A percentile compares a stretch with the other conserved stretches of the same genome.
Conservation (phyloP, 2,888 invertebrate genomes). For the Tiliacea aurago region DNA sequence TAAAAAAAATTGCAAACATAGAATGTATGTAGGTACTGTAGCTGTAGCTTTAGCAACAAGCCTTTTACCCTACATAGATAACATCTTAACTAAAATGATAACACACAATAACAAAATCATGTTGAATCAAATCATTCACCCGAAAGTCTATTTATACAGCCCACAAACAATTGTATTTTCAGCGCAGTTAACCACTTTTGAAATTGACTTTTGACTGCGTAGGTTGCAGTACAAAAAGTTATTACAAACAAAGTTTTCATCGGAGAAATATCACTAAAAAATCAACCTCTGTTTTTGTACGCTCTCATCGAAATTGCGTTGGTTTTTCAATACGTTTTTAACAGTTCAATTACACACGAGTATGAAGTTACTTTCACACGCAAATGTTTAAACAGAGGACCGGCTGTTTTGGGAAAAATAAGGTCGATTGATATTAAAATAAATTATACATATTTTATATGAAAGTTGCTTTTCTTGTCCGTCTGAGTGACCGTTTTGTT, state of each 20-base stretch:
- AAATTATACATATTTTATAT: not conserved
- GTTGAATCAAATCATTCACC: conserved; percentile 5
- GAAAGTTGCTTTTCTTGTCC: not conserved
- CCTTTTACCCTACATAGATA: conserved; percentile 14
- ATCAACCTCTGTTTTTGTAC: conserved; percentile 25
- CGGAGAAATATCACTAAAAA: conserved; percentile 16
- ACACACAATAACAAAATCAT: conserved; percentile 5
- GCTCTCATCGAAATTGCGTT: conserved; percentile 15
- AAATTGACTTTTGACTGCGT: conserved; percentile 14
- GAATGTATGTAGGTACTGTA: too few species aligned
- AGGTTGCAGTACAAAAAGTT: conserved; percentile 30
- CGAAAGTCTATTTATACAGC: not conserved
- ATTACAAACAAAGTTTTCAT: conserved; percentile 22
- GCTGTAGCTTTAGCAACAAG: not conserved
- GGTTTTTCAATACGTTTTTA: conserved; percentile 30
- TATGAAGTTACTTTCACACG: conserved; percentile 26
- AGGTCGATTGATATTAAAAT: not conserved
- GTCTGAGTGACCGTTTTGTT: not conserved
- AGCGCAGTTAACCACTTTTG: conserved; percentile 11
- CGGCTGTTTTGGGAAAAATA: not conserved
- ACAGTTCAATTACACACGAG: conserved; percentile 30
- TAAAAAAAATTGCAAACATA: not conserved
- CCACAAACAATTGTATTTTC: conserved; percentile 29
- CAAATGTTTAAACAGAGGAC: not conserved
- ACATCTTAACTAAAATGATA: conserved; percentile 16